Conservation (phyloP, 1,140 invertebrate species). For the Chrysomallon squamiferum region DNA sequence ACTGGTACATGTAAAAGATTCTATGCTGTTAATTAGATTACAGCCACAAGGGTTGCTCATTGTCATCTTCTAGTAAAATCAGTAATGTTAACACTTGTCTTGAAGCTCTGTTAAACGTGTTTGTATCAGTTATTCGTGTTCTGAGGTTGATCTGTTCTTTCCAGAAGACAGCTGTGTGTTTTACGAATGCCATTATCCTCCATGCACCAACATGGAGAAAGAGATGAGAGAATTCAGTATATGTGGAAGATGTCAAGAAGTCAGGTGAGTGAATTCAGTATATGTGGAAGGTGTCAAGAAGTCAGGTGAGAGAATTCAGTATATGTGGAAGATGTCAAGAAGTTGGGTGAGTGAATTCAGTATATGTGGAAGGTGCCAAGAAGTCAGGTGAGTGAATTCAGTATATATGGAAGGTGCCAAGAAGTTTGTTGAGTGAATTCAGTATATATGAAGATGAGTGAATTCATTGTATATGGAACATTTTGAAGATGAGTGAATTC, state of each 20-base stretch:
- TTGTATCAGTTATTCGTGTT: too few relatives aligned
- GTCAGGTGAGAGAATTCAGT: constrained; percentile 66
- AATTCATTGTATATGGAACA: not conserved
- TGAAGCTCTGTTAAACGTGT: too few relatives aligned
- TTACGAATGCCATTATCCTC: constrained; percentile 69
- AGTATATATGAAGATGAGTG: too few relatives aligned
- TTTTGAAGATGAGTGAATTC: not conserved
- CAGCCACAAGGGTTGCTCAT: too few relatives aligned
- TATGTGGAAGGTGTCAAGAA: constrained; percentile 69
- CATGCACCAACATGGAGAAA: constrained; percentile 68
- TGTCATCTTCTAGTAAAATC: too few relatives aligned
- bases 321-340: constrained; percentile 69
- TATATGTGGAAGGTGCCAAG: constrained; percentile 69
- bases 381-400: constrained; percentile 65
- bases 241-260: constrained; percentile 68
- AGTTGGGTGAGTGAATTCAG: constrained; percentile 67
- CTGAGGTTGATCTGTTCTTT: constrained; percentile 13
- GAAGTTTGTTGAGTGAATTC: constrained; percentile 64
- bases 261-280: constrained; percentile 66
- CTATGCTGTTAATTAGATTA: too few relatives aligned
- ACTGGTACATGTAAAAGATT: too few relatives aligned
- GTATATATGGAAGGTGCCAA: constrained; percentile 69
- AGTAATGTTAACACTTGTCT: too few relatives aligned
- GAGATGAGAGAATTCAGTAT: constrained; percentile 69
- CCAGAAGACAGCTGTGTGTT: constrained; percentile 63